A percentile compares a stretch with the other conserved stretches of the same genome.
These are phyloP conservation scores for Pseudomyrmex pallidus DNA, from an alignment of 1,140 invertebrate species.

Conservation along the genomic window DNA sequence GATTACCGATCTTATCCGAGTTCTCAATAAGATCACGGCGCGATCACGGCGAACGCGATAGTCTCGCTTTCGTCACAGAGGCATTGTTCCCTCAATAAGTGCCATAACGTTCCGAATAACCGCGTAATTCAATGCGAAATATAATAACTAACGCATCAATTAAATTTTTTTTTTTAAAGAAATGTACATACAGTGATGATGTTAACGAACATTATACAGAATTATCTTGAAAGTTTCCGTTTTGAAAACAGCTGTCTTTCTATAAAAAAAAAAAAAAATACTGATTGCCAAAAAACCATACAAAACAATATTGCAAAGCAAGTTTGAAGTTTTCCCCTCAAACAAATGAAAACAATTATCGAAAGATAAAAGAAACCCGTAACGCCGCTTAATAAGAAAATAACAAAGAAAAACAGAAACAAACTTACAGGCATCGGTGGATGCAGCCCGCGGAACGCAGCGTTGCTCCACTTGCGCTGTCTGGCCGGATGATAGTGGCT, in stretches of 20 bases:
- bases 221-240: not conserved
- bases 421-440: slow-evolving; percentile 78
- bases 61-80: slow-evolving; percentile 55
- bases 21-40: slow-evolving; percentile 40
- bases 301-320: too few species aligned
- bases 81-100: slow-evolving; percentile 40
- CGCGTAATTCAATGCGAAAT: slow-evolving; percentile 19
- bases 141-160: slow-evolving; percentile 34
- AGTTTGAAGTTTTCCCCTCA: not conserved
- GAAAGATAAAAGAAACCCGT: not conserved
- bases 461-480: slow-evolving; percentile 78
- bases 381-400: not conserved
- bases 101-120: slow-evolving; percentile 19
- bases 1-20: slow-evolving; percentile 52
- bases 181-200: not conserved
- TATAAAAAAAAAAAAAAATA: too few species aligned
- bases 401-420: not conserved
- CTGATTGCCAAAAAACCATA: too few species aligned
- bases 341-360: not conserved
- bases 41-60: slow-evolving; percentile 44
- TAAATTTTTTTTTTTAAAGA: slow-evolving; percentile 19
- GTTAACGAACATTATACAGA: slow-evolving; percentile 8
- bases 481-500: slow-evolving; percentile 68
- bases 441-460: slow-evolving; percentile 74
- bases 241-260: too few species aligned